These are phyloP conservation scores for Plumapathes pennacea DNA, from an alignment of 92 coral and sea anemone species.

Conservation along the genomic window DNA sequence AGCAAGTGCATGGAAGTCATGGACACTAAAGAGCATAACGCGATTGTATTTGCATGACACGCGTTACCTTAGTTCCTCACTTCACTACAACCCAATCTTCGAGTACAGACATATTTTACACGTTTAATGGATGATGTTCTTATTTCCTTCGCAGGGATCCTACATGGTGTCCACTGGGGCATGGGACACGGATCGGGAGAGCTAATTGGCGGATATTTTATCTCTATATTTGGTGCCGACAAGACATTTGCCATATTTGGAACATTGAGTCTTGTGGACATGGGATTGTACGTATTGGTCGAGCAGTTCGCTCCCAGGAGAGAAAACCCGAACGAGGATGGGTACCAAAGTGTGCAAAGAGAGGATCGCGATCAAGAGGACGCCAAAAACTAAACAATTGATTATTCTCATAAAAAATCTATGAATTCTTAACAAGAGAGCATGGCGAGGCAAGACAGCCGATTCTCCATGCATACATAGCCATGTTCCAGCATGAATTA, in stretches of 20 bases:
- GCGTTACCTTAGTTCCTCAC: too few species aligned
- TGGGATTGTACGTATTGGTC: constrained; percentile 61
- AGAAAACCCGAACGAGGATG: constrained; percentile 12
- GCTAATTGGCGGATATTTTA: constrained; percentile 84
- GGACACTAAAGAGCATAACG: too few species aligned
- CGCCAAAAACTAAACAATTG: too few species aligned
- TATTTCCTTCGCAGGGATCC: constrained; percentile 50
- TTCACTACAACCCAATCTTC: too few species aligned
- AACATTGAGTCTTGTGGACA: constrained; percentile 49
- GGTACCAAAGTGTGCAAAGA: constrained; percentile 35
- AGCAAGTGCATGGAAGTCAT: too few species aligned
- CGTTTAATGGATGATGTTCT: neutral
- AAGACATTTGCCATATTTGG: constrained; percentile 78
- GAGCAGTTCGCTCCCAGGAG: constrained; percentile 32
- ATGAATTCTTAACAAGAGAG: too few species aligned
- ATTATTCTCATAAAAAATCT: too few species aligned
- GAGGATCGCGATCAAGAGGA: too few species aligned
- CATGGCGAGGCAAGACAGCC: too few species aligned
- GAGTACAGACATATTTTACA: neutral
- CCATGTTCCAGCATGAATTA: too few species aligned
- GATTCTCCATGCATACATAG: too few species aligned
- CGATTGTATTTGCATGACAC: too few species aligned
- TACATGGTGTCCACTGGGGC: constrained; percentile 90
- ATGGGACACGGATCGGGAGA: constrained; percentile 93
- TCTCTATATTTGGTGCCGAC: constrained; percentile 77